Evolutionary conservation across 2,113 vertebrate genomes (phyloP).

Genomic region (Halcyon malimbica): DNA sequence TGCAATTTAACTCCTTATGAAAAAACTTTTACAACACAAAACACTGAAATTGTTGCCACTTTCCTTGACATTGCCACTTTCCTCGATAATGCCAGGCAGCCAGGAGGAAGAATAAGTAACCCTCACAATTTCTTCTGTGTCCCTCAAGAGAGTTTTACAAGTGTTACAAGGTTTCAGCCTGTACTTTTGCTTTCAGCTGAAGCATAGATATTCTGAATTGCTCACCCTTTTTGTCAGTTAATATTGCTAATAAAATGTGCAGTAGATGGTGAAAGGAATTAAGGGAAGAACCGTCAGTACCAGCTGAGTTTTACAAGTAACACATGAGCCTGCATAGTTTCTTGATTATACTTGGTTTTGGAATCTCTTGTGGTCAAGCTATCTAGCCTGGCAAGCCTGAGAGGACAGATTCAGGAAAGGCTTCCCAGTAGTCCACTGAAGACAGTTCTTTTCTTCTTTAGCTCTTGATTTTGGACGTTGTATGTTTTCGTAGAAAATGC

Average conservation of each 20-base stretch:
- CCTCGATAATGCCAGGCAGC: background rate
- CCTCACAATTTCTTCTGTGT: background rate
- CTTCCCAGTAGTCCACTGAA: background rate
- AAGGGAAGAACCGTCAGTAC: background rate
- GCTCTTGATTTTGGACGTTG: background rate
- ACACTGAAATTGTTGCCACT: background rate
- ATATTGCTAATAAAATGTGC: background rate
- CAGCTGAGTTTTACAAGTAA: background rate
- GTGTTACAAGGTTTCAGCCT: background rate
- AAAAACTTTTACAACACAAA: background rate
- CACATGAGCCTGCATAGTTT: background rate
- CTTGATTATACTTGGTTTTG: background rate
- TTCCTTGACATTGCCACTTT: background rate
- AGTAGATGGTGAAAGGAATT: background rate
- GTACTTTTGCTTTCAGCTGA: background rate
- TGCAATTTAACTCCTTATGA: background rate
- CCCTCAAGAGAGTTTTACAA: background rate
- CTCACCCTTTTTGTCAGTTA: background rate
- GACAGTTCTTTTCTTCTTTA: background rate
- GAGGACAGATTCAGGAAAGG: background rate
- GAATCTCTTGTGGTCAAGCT: background rate
- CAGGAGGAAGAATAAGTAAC: background rate
- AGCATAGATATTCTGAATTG: background rate
- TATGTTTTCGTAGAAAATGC: background rate
- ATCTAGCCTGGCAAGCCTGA: background rate